Percentiles rank a stretch among this genome's conserved stretches.
phyloP scores from a whole-genome alignment of 2,113 vertebrate genomes.

The Corythaeola cristata region DNA sequence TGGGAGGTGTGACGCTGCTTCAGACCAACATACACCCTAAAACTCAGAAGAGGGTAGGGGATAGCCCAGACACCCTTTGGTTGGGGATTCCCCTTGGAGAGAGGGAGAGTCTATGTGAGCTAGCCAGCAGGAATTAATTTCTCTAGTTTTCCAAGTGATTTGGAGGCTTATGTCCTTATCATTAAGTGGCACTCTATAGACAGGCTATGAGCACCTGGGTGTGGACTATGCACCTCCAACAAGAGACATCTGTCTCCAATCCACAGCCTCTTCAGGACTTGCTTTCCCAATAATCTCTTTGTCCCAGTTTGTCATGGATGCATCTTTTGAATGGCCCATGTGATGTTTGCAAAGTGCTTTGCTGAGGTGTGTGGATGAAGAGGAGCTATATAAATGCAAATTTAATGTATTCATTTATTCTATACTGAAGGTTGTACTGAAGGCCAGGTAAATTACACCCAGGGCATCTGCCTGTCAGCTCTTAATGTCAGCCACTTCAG shows the following conservation, averaged over 20 bases:
- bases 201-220: rapidly evolving
- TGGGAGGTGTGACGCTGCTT: not conserved
- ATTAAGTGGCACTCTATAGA: not conserved
- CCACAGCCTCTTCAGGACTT: not conserved
- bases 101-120: not conserved
- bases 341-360: not conserved
- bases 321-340: not conserved
- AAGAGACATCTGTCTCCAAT: not conserved
- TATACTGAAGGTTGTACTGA: constrained; percentile 25
- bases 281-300: not conserved
- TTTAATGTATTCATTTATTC: constrained; percentile 41
- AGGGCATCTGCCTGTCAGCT: not conserved
- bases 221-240: not conserved
- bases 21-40: not conserved
- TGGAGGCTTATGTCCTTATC: not conserved
- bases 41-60: not conserved
- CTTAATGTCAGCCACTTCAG: not conserved
- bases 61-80: not conserved
- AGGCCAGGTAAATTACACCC: constrained; percentile 56
- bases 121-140: not conserved
- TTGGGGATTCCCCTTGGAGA: not conserved
- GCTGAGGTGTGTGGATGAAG: not conserved
- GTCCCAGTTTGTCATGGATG: not conserved
- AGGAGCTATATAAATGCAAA: constrained; percentile 60
- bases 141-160: not conserved